Base-by-base conservation (phyloP, 1,140 invertebrate species). In the Chironomus striatipennis region DNA sequence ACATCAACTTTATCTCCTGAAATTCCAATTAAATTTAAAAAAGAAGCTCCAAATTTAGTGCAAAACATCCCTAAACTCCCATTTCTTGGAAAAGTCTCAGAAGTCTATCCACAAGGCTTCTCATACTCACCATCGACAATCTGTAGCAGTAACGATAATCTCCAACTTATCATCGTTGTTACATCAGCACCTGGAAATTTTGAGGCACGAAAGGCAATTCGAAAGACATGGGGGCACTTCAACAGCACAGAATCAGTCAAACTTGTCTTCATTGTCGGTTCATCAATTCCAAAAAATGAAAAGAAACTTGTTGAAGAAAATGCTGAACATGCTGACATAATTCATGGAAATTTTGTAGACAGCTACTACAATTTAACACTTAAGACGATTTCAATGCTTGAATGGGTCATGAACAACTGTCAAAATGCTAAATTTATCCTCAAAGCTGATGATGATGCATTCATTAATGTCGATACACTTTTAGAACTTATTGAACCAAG, bases 391-490 rank as follows among this genome's bases (percentile, higher is more conserved):
- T 93, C 93, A 10, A 90, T 91, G 79, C 82, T 95, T 73, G 93
- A 95, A 80, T 94, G 93, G 93, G 86, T 90, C 0, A 88, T 90
- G 78, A 88, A 85, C 74, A 91, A 93, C 79, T 96, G 93, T 81
- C 86, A 89, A 15, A 85, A 86, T 74, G 90, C 88, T 42, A 86
- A 86, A 76, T 93, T 89, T 78, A 81, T 95, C 73, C 84, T 96
- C 34, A 95, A 96, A 84, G 94, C 92, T 0, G 93, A 96, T 79
- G 93, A 96, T 81, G 93, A 95, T 81, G 94, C 95, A 93, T 95
- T 95, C 79, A 93, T 96, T 67, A 95, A 95, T 82, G 87, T 95
- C 76, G 89, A 89, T 65, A 87, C 89, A 57, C 83, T 95, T 65
- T 82, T 94, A 42, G 81, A 81, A 7, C 93, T 94, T 79, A 85